Percentiles rank a stretch among this genome's conserved stretches.
These are phyloP conservation scores for Drosophila paracracens DNA, from an alignment of 2,888 invertebrate species.

Conservation along the genomic window DNA sequence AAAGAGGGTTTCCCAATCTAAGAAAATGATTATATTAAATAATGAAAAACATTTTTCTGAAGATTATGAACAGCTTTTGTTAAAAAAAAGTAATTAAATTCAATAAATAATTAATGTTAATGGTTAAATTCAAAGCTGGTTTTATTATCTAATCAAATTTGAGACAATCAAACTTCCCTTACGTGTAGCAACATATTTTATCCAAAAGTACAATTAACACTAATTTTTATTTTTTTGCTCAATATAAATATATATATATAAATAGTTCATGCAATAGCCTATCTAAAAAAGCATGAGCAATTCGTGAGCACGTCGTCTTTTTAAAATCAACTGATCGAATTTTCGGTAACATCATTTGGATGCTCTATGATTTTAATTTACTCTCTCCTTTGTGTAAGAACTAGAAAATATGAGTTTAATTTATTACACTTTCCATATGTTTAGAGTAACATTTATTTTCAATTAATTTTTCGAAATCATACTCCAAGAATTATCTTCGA, in stretches of 20 bases:
- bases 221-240: neutral
- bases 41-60: neutral
- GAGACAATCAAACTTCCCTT: neutral
- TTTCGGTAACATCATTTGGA: slow-evolving; percentile 9
- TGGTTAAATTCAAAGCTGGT: neutral
- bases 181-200: neutral
- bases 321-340: slow-evolving; percentile 9
- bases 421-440: neutral
- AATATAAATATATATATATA: neutral
- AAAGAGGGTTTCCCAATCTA: neutral
- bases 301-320: slow-evolving; percentile 7
- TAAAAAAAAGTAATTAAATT: neutral
- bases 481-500: neutral
- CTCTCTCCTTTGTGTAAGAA: neutral
- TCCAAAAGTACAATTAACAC: slow-evolving; percentile 2
- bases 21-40: neutral
- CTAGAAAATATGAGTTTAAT: neutral
- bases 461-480: neutral
- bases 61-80: neutral
- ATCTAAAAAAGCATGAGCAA: slow-evolving; percentile 8
- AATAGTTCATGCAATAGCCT: slow-evolving; percentile 15
- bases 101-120: neutral
- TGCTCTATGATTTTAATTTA: neutral
- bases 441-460: neutral
- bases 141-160: neutral